A percentile compares a stretch with the other conserved stretches of the same genome.
Conservation (phyloP, 2,113 vertebrate species). For the Gorsachius goisagi region DNA sequence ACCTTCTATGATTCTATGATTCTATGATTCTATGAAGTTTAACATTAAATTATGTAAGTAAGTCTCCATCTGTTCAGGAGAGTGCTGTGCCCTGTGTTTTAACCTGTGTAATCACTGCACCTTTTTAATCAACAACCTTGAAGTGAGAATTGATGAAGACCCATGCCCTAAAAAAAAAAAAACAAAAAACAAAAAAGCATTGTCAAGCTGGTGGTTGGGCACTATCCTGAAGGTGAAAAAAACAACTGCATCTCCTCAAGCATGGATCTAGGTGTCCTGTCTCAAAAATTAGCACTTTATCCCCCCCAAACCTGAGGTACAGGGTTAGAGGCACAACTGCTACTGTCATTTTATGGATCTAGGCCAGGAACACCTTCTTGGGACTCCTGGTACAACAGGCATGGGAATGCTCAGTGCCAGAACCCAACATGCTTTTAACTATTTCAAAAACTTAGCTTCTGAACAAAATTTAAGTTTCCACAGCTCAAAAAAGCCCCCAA, state of each 20-base stretch:
- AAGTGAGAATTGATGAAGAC: background rate
- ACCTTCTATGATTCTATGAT: too few species aligned
- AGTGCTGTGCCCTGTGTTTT: background rate
- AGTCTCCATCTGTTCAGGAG: background rate
- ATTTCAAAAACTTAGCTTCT: background rate
- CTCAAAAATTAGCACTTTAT: background rate
- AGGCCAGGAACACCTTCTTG: background rate
- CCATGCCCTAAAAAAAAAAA: background rate
- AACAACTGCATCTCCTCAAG: background rate
- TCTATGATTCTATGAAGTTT: too few species aligned
- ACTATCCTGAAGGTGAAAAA: background rate
- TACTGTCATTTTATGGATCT: background rate
- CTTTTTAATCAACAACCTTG: background rate
- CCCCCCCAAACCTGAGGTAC: fast-evolving
- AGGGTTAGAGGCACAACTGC: background rate
- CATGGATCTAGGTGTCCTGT: too few species aligned
- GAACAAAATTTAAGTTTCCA: background rate
- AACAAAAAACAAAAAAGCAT: background rate
- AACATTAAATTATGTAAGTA: background rate
- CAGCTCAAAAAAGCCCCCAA: background rate
- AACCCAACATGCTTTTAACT: background rate
- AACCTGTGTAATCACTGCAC: background rate
- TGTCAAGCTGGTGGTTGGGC: background rate
- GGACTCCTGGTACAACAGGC: background rate
- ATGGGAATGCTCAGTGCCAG: background rate